Base-by-base conservation (phyloP, 2,797 vertebrate genomes). In the Odontamblyopus rebecca region DNA sequence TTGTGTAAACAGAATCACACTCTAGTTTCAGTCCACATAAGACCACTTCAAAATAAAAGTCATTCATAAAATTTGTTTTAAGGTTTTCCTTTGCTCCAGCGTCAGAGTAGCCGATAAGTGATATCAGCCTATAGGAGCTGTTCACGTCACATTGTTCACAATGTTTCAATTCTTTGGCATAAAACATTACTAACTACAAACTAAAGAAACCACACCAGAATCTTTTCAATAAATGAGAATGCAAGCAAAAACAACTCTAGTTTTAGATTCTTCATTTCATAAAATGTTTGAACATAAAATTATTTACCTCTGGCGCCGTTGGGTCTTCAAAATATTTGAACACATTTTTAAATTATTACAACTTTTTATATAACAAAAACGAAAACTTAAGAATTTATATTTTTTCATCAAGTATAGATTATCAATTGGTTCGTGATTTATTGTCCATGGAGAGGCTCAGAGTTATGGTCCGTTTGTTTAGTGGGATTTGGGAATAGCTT, bases 101-200 rank as follows among this genome's bases (percentile, higher is more conserved):
- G 30, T 72, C 69, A 81, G 71, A 70, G 70, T 38, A 27, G 74
- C 63, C 44, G 79, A 86, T 82, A 80, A 71, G 76, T 78, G 83
- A 71, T 62, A 4, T 83, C 53, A 60, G 32, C 72, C 81, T 80
- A 74, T 61, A 35, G 72, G 77, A 81, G 81, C 72, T 79, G 38
- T 26, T 68, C 61, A 30, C 67, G 84, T 71, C 75, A 82, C 73
- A 81, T 81, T 84, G 82, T 71, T 89, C 86, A 86, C 82, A 88
- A 87, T 81, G 81, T 83, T 68, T 72, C 79, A 82, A 81, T 89
- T 94, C 93, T 95, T 95, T 94, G 93, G 93, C 91, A 91, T 93
- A 83, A 87, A 91, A 82, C 82, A 88, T 77, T 73, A 61, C 71
- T 12, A 63, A 38, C n/a, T 38, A 44, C n/a, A 19, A 61, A 61